phyloP scores from a whole-genome alignment of 2,113 vertebrate genomes.

The Siniperca chuatsi region DNA sequence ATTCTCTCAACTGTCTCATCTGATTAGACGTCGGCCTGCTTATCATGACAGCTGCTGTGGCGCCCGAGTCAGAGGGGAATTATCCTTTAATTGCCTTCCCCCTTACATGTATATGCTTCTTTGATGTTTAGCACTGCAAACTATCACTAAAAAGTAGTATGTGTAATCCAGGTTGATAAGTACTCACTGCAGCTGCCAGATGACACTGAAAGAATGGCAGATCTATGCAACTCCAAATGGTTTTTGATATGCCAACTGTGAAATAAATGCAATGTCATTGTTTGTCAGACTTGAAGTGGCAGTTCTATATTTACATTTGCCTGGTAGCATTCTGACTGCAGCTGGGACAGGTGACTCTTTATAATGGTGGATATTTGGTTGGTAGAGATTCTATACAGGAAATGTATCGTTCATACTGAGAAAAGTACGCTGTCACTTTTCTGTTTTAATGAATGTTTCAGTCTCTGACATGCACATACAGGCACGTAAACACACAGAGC shows the following conservation, averaged over 20 bases:
- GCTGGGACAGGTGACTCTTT: neutral
- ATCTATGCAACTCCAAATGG: conserved; percentile 32
- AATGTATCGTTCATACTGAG: neutral
- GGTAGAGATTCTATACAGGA: neutral
- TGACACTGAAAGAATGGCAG: conserved; percentile 43
- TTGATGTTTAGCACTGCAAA: conserved; percentile 68
- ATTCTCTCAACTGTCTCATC: conserved; percentile 48
- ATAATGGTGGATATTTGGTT: neutral
- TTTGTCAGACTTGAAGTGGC: conserved; percentile 53
- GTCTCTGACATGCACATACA: neutral
- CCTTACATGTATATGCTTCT: conserved; percentile 51
- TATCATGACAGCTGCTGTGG: conserved; percentile 59
- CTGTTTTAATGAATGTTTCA: conserved; percentile 31
- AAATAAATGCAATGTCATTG: conserved; percentile 60
- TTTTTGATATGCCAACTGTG: conserved; percentile 60
- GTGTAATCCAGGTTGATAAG: conserved; percentile 59
- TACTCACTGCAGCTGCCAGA: conserved; percentile 60
- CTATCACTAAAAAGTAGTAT: conserved; percentile 59
- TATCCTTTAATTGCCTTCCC: conserved; percentile 67
- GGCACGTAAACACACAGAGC: conserved; percentile 8
- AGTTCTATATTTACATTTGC: conserved; percentile 40
- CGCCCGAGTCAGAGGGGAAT: conserved; percentile 55
- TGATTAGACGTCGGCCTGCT: conserved; percentile 57
- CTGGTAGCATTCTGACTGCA: neutral
- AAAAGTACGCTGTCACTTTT: conserved; percentile 18